Percentiles rank a stretch among this genome's conserved stretches.
Evolutionary conservation across 2,113 vertebrate species (phyloP).

Genomic region (Aspidoscelis tigris): DNA sequence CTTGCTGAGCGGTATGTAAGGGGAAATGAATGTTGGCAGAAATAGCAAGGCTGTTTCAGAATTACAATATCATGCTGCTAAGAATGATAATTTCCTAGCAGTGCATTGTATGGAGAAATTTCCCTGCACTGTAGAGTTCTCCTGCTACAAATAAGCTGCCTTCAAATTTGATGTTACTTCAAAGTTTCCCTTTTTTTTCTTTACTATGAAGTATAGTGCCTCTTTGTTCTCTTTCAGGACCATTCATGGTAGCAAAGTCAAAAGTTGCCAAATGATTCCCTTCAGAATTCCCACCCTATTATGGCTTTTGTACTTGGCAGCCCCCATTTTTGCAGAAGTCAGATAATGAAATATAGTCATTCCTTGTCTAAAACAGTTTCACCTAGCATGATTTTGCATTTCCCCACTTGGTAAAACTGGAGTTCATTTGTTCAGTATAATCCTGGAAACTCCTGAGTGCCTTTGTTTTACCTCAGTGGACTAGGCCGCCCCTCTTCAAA

Average conservation of each 20-base stretch:
- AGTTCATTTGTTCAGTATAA: no score
- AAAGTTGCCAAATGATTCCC: slow-evolving; percentile 41
- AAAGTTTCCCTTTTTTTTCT: slow-evolving; percentile 36
- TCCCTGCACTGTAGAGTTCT: slow-evolving; percentile 36
- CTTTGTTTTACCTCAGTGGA: no score
- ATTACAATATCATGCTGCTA: slow-evolving; percentile 36
- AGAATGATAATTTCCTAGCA: slow-evolving; percentile 17
- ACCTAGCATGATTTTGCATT: no score
- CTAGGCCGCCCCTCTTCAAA: no score
- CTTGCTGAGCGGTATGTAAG: slow-evolving; percentile 13
- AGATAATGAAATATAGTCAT: no score
- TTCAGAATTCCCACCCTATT: slow-evolving; percentile 19
- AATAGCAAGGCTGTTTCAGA: slow-evolving; percentile 31
- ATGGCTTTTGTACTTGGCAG: no score
- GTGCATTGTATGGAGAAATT: slow-evolving; percentile 24
- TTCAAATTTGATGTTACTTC: slow-evolving; percentile 43
- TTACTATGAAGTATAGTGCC: background rate
- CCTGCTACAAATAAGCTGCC: slow-evolving; percentile 22
- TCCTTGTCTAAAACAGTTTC: no score
- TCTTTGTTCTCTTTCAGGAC: slow-evolving; percentile 29
- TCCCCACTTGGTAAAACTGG: no score
- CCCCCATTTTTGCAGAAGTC: no score
- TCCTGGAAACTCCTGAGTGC: no score
- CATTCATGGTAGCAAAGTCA: slow-evolving; percentile 30
- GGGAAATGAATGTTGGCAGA: slow-evolving; percentile 9